Evolutionary conservation across 2,888 invertebrate genomes (phyloP).

Genomic region (Ametastegia equiseti): DNA sequence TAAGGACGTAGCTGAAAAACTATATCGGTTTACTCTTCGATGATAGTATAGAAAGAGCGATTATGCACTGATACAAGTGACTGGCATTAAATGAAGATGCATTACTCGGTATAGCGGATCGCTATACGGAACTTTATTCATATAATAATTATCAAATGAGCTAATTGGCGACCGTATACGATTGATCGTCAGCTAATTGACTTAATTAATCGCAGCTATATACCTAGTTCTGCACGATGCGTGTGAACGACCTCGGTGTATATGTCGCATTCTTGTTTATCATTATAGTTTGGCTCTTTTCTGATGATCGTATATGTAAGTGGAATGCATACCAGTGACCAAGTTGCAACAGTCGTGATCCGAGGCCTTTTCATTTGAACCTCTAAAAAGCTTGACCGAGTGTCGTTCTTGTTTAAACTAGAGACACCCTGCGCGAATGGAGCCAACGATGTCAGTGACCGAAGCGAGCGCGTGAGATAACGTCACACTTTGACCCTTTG

Average conservation of each 20-base stretch:
- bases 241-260: slow-evolving; percentile 25
- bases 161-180: slow-evolving; percentile 20
- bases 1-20: not conserved
- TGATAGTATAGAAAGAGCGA: not conserved
- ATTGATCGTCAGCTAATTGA: slow-evolving; percentile 28
- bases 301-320: not conserved
- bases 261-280: not conserved
- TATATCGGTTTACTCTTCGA: not conserved
- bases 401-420: slow-evolving; percentile 24
- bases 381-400: slow-evolving; percentile 17
- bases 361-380: slow-evolving; percentile 18
- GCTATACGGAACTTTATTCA: not conserved
- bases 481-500: slow-evolving; percentile 48
- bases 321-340: not conserved
- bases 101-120: not conserved
- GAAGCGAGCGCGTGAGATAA: slow-evolving; percentile 45
- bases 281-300: not conserved
- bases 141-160: not conserved
- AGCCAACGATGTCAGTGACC: slow-evolving; percentile 50
- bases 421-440: slow-evolving; percentile 24
- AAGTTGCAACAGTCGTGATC: not conserved
- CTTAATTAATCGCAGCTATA: slow-evolving; percentile 13
- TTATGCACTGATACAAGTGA: not conserved
- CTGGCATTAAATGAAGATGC: not conserved
- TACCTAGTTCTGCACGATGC: slow-evolving; percentile 10